Evolutionary conservation across 2,888 invertebrate species (phyloP).

Genomic region (Protophormia terraenovae): DNA sequence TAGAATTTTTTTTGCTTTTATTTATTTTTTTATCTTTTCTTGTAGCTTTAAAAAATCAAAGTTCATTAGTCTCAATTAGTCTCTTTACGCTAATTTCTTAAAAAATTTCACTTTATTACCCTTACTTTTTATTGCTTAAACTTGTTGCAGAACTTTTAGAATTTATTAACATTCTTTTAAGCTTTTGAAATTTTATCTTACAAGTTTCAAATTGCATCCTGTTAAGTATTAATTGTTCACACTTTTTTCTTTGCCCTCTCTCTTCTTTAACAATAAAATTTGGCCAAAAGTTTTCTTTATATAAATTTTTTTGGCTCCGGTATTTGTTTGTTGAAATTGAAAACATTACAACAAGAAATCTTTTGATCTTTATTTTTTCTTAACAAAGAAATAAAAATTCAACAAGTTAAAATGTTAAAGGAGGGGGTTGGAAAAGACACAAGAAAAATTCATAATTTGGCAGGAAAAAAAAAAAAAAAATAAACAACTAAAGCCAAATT

Average conservation of each 20-base stretch:
- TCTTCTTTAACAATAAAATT: neutral
- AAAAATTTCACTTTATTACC: neutral
- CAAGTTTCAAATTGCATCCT: slow-evolving; percentile 52
- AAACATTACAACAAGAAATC: neutral
- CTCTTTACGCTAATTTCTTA: neutral
- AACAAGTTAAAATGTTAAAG: slow-evolving; percentile 21
- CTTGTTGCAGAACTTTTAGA: too few relatives aligned
- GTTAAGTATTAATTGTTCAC: slow-evolving; percentile 55
- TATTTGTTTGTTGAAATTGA: too few relatives aligned
- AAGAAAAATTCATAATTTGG: slow-evolving; percentile 44
- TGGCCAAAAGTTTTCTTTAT: slow-evolving; percentile 15
- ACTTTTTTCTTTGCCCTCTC: neutral
- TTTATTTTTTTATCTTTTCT: too few relatives aligned
- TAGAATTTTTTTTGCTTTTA: too few relatives aligned
- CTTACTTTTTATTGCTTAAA: too few relatives aligned
- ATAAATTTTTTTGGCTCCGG: too few relatives aligned
- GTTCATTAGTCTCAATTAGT: neutral
- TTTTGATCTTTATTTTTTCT: slow-evolving; percentile 36
- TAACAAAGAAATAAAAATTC: slow-evolving; percentile 4
- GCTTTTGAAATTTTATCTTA: slow-evolving; percentile 8
- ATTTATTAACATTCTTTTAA: neutral
- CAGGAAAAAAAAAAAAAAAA: neutral
- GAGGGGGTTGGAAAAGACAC: neutral
- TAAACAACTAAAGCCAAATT: too few relatives aligned
- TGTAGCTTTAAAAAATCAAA: too few relatives aligned